A percentile compares a stretch with the other conserved stretches of the same genome.
phyloP scores from a whole-genome alignment of 2,113 vertebrate species.

The Varanus salvator region DNA sequence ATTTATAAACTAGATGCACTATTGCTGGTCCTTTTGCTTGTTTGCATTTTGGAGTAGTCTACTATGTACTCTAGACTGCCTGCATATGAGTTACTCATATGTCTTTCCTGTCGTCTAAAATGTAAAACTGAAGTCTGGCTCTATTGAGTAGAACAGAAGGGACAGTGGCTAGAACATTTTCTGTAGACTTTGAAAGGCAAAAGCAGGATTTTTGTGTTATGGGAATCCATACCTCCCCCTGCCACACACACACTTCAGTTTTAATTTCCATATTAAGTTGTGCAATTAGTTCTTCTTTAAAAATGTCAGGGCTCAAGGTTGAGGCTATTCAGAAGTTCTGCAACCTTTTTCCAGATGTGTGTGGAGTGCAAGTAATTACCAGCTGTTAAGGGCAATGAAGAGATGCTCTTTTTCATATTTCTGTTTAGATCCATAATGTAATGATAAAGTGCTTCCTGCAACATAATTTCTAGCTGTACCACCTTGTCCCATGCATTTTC shows the following conservation, averaged over 20 bases:
- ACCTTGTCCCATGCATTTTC: too few relatives aligned
- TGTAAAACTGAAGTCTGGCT: not conserved
- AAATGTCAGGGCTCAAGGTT: not conserved
- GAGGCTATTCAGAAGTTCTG: not conserved
- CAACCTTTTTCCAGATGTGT: not conserved
- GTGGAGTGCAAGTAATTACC: not conserved
- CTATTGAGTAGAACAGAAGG: not conserved
- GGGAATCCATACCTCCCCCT: not conserved
- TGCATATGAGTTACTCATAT: too few relatives aligned
- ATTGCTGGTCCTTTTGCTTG: too few relatives aligned
- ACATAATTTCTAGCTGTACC: too few relatives aligned
- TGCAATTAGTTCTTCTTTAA: not conserved
- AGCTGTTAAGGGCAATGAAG: not conserved
- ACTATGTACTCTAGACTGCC: too few relatives aligned
- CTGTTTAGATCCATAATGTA: not conserved
- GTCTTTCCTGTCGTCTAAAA: not conserved
- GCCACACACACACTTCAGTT: not conserved
- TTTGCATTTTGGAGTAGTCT: too few relatives aligned
- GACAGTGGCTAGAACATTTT: not conserved
- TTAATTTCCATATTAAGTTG: not conserved
- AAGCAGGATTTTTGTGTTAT: not conserved
- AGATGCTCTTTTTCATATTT: not conserved
- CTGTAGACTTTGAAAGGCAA: not conserved
- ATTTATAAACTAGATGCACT: too few relatives aligned
- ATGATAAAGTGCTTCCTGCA: too few relatives aligned